Percentiles rank a stretch among this genome's conserved stretches.
These are phyloP conservation scores for Odontophorus gujanensis DNA, from an alignment of 2,113 vertebrate genomes.

Conservation along the genomic window DNA sequence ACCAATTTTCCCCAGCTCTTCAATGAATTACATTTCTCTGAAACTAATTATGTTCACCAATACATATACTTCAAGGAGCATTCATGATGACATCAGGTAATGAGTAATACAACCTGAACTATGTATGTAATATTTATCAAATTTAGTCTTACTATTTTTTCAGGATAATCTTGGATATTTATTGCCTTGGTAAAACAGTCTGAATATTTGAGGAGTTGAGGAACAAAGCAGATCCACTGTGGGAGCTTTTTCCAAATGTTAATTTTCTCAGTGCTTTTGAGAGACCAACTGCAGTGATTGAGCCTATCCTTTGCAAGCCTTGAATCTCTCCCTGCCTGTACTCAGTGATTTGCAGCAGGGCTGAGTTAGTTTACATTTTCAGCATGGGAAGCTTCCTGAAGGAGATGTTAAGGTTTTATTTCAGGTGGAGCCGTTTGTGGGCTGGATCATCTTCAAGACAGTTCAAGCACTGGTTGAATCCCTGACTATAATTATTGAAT, in stretches of 20 bases:
- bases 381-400: accelerated
- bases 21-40: not conserved
- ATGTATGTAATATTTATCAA: not conserved
- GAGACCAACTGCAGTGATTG: not conserved
- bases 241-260: not conserved
- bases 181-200: not conserved
- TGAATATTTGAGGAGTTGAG: not conserved
- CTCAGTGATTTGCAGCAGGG: not conserved
- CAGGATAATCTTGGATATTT: not conserved
- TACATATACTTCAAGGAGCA: accelerated
- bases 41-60: not conserved
- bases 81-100: not conserved
- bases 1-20: not conserved
- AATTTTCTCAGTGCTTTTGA: accelerated
- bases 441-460: not conserved
- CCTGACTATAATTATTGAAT: not conserved
- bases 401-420: not conserved
- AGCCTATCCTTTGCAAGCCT: not conserved
- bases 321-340: not conserved
- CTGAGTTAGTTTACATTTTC: not conserved
- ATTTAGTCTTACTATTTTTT: not conserved
- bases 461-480: not conserved
- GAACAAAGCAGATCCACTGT: not conserved
- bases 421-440: not conserved
- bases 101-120: not conserved